Evolutionary conservation across 2,888 invertebrate genomes (phyloP).

Genomic region (Archips xylosteana): DNA sequence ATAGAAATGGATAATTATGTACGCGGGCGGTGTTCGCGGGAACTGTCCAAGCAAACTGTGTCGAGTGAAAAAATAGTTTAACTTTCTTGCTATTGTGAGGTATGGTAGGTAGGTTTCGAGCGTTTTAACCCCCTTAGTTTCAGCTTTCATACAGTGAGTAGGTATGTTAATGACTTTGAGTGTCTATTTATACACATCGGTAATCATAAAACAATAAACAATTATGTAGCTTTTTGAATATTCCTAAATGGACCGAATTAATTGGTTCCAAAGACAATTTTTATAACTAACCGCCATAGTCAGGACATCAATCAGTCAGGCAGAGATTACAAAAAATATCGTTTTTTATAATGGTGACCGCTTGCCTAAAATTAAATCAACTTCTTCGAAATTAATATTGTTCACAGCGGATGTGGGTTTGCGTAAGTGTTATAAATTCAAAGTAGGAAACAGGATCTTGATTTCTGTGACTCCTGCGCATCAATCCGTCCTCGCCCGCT

Average conservation of each 20-base stretch:
- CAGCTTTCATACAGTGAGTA: too few relatives aligned
- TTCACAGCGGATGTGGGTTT: constrained; percentile 62
- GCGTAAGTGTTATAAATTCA: constrained; percentile 68
- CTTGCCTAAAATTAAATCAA: neutral
- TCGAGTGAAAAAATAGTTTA: constrained; percentile 9
- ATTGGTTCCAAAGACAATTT: too few relatives aligned
- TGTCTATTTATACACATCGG: too few relatives aligned
- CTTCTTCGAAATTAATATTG: constrained; percentile 32
- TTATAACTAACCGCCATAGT: too few relatives aligned
- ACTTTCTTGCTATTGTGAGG: constrained; percentile 1
- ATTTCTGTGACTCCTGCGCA: constrained; percentile 63
- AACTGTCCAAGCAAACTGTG: constrained; percentile 13
- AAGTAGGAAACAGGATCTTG: constrained; percentile 67
- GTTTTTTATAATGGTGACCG: too few relatives aligned
- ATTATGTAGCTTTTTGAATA: too few relatives aligned
- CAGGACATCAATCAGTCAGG: too few relatives aligned
- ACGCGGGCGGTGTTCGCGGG: constrained; percentile 14
- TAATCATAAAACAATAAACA: too few relatives aligned
- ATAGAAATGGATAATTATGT: constrained; percentile 14
- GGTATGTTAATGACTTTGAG: too few relatives aligned
- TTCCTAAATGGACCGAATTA: too few relatives aligned
- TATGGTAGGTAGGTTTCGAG: neutral
- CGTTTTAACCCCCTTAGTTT: too few relatives aligned
- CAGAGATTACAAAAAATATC: too few relatives aligned
- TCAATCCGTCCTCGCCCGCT: constrained; percentile 67